A percentile compares a stretch with the other conserved stretches of the same genome.
Evolutionary conservation across 2,113 vertebrate genomes (phyloP).

Genomic region (Gymnogyps californianus): DNA sequence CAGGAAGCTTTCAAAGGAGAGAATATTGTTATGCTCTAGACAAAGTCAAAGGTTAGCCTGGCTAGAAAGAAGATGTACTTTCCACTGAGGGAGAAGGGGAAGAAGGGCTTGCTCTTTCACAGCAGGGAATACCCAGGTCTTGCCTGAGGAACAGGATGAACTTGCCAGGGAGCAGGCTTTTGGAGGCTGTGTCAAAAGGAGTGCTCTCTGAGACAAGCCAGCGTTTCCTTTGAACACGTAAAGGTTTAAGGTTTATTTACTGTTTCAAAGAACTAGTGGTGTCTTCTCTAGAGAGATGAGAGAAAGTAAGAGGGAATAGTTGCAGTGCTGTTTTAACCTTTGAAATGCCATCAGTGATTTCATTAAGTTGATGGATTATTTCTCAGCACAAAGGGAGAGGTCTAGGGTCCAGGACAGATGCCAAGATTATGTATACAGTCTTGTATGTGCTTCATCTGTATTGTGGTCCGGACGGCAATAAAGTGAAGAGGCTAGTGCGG

Average conservation of each 20-base stretch:
- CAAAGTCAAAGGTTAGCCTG: conserved; percentile 67
- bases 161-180: conserved; percentile 57
- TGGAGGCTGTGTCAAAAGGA: conserved; percentile 55
- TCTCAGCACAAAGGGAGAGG: background rate
- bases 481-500: background rate
- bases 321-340: conserved; percentile 23
- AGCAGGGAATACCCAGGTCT: conserved; percentile 65
- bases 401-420: background rate
- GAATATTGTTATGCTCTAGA: conserved; percentile 64
- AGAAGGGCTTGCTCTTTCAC: conserved; percentile 59
- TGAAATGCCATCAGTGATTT: conserved; percentile 44
- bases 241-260: conserved; percentile 71
- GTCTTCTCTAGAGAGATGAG: conserved; percentile 42
- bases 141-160: conserved; percentile 71
- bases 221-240: conserved; percentile 54
- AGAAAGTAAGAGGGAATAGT: conserved; percentile 42
- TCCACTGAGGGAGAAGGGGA: conserved; percentile 51
- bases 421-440: background rate
- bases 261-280: conserved; percentile 62
- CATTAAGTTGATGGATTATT: background rate
- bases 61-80: conserved; percentile 61
- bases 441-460: background rate
- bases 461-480: fast-evolving
- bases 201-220: conserved; percentile 53
- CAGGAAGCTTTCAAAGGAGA: conserved; percentile 63